Base-by-base conservation (phyloP, 2,888 invertebrate genomes). In the Coelogynopora nodosa region DNA sequence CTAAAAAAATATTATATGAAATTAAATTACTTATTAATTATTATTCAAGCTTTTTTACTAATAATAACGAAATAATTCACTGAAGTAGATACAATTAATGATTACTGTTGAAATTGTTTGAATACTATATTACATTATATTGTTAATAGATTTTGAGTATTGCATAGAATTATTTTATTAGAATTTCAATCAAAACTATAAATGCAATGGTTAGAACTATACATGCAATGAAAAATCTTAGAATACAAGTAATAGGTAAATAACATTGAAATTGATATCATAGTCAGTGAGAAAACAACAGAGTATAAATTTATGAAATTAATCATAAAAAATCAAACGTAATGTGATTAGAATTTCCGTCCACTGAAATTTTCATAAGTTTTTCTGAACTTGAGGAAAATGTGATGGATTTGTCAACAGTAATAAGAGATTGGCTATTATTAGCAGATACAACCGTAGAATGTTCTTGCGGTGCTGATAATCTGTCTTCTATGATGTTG, bases 101-200 rank as follows among this genome's bases (percentile, higher is more conserved):
- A n/a, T n/a, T n/a, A n/a, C n/a, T n/a, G n/a, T n/a, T n/a, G n/a
- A n/a, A n/a, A n/a, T n/a, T n/a, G n/a, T n/a, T n/a, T n/a, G n/a
- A n/a, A n/a, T n/a, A n/a, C n/a, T n/a, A n/a, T n/a, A n/a, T n/a
- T n/a, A n/a, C n/a, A n/a, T n/a, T n/a, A n/a, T 23, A 74, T 74
- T 74, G 74, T 74, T 74, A 74, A 74, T 74, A 74, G 74, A 74
- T 74, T 74, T 74, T 74, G 27, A 74, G 74, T 74, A 74, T 23
- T 74, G 74, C 74, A 74, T 74, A 74, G 74, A 74, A 74, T 74
- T 74, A 74, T 74, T 74, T 74, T 74, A 74, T 74, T 74, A 74
- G 74, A 74, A 74, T 74, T 74, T 74, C 74, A 74, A 74, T 74
- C 74, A 74, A 74, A 74, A 74, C 18, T 74, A 74, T 74, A 74